Percentiles rank a stretch among this genome's conserved stretches.
phyloP scores from a whole-genome alignment of 2,888 invertebrate genomes.

The Lamellibrachia columna region DNA sequence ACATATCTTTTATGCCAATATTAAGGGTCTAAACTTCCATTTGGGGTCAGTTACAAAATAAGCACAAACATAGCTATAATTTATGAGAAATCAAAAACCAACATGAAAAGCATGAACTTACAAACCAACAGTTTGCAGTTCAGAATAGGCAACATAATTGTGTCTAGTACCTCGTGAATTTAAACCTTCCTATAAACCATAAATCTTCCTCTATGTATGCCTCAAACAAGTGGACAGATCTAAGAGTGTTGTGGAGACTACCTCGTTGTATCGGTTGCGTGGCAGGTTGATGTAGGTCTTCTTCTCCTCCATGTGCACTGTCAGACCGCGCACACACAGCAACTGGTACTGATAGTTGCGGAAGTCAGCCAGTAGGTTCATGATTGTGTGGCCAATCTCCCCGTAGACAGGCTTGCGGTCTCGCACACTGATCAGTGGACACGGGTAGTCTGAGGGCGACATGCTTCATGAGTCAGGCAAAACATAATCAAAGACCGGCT shows the following conservation, averaged over 20 bases:
- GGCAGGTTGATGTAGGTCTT: constrained; percentile 82
- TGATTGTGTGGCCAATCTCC: constrained; percentile 88
- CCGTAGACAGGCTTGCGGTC: constrained; percentile 82
- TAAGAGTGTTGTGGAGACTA: constrained; percentile 42
- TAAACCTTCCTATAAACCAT: too few species aligned
- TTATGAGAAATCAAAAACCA: background rate
- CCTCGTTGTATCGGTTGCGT: constrained; percentile 73
- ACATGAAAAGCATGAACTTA: background rate
- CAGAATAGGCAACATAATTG: background rate
- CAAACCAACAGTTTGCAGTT: background rate
- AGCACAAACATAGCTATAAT: background rate
- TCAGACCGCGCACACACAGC: constrained; percentile 79
- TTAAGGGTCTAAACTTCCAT: background rate
- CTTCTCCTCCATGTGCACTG: constrained; percentile 84
- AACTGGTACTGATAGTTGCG: constrained; percentile 83
- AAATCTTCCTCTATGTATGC: too few species aligned
- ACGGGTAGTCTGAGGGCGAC: constrained; percentile 76
- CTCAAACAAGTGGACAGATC: too few species aligned
- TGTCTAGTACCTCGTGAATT: too few species aligned
- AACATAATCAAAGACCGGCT: background rate
- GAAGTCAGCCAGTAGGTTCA: constrained; percentile 86
- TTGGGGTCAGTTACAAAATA: background rate
- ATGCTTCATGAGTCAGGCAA: background rate
- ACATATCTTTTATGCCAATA: too few species aligned
- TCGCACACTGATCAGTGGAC: constrained; percentile 81